Conservation (phyloP, 2,888 invertebrate species). For the Lampropteryx suffumata region DNA sequence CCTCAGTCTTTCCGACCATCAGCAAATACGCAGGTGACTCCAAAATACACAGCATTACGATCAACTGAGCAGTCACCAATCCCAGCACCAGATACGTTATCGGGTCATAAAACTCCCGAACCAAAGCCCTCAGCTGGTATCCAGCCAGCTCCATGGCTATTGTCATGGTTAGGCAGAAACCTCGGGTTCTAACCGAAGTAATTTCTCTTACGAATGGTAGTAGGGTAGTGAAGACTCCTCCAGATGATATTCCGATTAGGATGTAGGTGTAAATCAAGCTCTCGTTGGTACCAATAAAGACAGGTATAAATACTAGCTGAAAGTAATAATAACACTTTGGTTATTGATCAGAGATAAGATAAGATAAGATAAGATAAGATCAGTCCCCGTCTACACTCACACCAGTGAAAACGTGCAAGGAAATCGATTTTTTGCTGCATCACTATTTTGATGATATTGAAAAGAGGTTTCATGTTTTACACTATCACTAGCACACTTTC, state of each 20-base stretch:
- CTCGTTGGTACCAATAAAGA: constrained; percentile 9
- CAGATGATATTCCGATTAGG: constrained; percentile 57
- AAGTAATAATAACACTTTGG: neutral
- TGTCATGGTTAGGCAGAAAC: constrained; percentile 49
- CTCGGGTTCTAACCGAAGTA: constrained; percentile 41
- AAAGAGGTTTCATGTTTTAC: too few species aligned
- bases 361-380: too few species aligned
- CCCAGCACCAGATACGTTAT: constrained; percentile 53
- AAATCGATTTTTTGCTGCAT: too few species aligned
- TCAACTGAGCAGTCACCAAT: constrained; percentile 53
- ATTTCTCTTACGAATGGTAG: constrained; percentile 64
- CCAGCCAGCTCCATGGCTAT: constrained; percentile 56
- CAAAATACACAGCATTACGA: constrained; percentile 50
- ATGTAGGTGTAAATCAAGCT: constrained; percentile 43
- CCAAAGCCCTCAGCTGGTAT: constrained; percentile 15
- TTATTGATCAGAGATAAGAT: too few species aligned
- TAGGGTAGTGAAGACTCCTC: constrained; percentile 58
- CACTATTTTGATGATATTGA: too few species aligned
- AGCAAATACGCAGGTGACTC: constrained; percentile 66
- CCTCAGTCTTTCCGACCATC: constrained; percentile 57
- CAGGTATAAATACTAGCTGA: constrained; percentile 20
- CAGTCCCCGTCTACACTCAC: too few species aligned
- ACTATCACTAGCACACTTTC: too few species aligned
- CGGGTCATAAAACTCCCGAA: constrained; percentile 14
- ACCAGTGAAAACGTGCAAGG: too few species aligned